Evolutionary conservation across 2,797 vertebrate species (phyloP).

Genomic region (Morelia viridis): DNA sequence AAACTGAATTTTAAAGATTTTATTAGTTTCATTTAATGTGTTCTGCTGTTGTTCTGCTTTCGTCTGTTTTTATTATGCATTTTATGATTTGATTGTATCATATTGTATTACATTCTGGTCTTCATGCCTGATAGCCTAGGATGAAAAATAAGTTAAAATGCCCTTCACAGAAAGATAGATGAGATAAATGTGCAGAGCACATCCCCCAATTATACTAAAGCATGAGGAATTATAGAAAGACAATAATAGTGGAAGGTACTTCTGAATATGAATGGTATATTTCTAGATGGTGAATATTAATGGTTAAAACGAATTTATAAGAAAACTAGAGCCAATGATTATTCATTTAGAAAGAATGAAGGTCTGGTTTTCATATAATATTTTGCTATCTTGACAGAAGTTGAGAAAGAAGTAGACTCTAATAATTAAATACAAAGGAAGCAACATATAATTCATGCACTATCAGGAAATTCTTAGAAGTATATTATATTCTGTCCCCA

Average conservation of each 20-base stretch:
- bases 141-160: neutral
- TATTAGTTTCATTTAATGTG: neutral
- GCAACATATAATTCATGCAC: neutral
- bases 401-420: neutral
- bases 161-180: neutral
- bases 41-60: neutral
- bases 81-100: neutral
- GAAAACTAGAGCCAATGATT: neutral
- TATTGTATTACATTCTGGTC: neutral
- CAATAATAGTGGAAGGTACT: neutral
- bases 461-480: neutral
- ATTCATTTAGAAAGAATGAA: neutral
- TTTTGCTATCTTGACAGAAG: neutral
- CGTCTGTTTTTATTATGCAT: neutral
- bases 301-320: neutral
- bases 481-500: neutral
- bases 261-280: neutral
- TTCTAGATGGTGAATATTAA: neutral
- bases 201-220: neutral
- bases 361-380: neutral
- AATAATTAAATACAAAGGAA: neutral
- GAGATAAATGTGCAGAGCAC: neutral
- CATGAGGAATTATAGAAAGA: neutral
- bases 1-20: neutral
- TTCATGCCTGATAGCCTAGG: neutral